These are phyloP conservation scores for Caradrina kadenii DNA, from an alignment of 2,888 invertebrate species.

Conservation along the genomic window DNA sequence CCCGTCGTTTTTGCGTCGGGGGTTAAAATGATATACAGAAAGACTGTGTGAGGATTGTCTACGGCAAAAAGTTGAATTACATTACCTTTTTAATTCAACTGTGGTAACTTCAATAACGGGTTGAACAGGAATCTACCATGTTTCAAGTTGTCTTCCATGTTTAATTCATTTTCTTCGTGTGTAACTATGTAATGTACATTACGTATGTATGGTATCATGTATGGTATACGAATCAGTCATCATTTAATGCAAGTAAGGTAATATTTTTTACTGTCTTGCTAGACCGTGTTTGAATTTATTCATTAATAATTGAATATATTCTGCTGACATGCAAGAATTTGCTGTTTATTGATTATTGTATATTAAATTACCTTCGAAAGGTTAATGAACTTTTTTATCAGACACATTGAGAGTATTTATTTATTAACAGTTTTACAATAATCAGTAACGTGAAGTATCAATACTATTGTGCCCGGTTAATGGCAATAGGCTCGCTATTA, in stretches of 20 bases:
- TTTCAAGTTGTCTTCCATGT: constrained; percentile 5
- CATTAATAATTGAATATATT: neutral
- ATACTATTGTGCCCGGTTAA: too few relatives aligned
- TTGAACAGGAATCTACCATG: neutral
- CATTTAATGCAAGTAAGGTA: neutral
- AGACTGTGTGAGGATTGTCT: neutral
- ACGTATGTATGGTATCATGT: neutral
- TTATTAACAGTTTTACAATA: too few relatives aligned
- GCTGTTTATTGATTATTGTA: neutral
- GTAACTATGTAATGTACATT: neutral
- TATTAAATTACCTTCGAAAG: neutral
- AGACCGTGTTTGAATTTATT: neutral
- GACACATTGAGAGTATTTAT: too few relatives aligned
- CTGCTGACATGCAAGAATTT: neutral
- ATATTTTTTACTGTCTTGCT: neutral
- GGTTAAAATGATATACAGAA: too few relatives aligned
- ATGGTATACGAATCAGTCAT: too few relatives aligned
- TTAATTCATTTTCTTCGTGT: neutral
- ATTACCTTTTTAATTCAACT: neutral
- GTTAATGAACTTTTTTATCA: neutral
- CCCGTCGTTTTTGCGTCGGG: too few relatives aligned
- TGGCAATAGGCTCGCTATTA: too few relatives aligned
- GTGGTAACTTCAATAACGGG: neutral
- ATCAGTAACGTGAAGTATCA: too few relatives aligned
- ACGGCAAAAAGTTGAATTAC: neutral